Conservation (phyloP, 1,140 invertebrate genomes). For the Sesamia nonagrioides region DNA sequence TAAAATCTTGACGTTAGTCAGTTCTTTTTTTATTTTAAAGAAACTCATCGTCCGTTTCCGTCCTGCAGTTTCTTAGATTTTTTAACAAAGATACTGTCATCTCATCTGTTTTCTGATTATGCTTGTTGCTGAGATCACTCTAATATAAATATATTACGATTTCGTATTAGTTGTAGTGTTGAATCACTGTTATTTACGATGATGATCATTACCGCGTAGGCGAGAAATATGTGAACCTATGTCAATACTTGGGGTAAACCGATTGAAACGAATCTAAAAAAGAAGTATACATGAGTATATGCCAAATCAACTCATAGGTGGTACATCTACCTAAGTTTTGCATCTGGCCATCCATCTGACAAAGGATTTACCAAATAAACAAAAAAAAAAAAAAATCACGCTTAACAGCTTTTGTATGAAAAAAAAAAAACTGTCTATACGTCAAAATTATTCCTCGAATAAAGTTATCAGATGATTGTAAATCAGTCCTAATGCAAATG, state of each 20-base stretch:
- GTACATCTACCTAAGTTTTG: too few relatives aligned
- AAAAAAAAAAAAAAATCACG: too few relatives aligned
- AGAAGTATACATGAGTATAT: neutral
- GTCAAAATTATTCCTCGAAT: too few relatives aligned
- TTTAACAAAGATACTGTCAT: neutral
- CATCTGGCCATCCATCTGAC: neutral
- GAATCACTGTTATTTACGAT: conserved; percentile 45
- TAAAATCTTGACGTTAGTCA: neutral
- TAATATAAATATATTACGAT: conserved; percentile 26
- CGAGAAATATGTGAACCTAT: conserved; percentile 12
- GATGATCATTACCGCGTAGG: conserved; percentile 36
- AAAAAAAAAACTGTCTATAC: too few relatives aligned
- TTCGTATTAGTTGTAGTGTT: conserved; percentile 12
- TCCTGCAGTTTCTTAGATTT: neutral
- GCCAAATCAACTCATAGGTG: neutral
- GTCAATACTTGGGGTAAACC: neutral
- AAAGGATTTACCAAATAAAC: neutral
- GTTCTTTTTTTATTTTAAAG: neutral
- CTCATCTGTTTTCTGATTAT: conserved; percentile 17
- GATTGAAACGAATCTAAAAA: neutral
- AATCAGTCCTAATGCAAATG: too few relatives aligned
- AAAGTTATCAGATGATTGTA: too few relatives aligned
- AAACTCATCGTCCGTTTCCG: neutral
- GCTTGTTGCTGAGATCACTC: conserved; percentile 30
- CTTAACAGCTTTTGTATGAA: too few relatives aligned